A percentile compares a stretch with the other conserved stretches of the same genome.
These are phyloP conservation scores for Pelagia noctiluca DNA, from an alignment of 30 jellyfish, hydroid and myxozoan species.

Conservation along the genomic window DNA sequence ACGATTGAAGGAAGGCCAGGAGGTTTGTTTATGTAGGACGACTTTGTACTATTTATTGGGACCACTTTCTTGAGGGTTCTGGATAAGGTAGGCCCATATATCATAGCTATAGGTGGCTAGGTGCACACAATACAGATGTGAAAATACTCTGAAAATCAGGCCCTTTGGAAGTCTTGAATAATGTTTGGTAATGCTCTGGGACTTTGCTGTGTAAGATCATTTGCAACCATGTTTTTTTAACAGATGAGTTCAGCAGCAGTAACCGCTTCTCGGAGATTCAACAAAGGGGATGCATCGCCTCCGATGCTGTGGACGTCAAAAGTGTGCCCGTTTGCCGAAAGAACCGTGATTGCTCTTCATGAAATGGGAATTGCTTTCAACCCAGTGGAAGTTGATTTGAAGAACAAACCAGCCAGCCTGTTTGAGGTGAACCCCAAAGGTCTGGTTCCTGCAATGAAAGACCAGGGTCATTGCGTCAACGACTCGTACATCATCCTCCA, in stretches of 20 bases:
- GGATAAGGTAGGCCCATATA: too few species aligned
- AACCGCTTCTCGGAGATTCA: constrained; percentile 32
- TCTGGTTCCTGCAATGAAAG: constrained; percentile 77
- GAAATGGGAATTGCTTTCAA: constrained; percentile 57
- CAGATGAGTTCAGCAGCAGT: background rate
- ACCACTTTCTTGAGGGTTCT: too few species aligned
- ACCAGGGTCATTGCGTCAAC: constrained; percentile 45
- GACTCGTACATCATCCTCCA: constrained; percentile 64
- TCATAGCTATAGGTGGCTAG: too few species aligned
- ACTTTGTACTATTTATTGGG: too few species aligned
- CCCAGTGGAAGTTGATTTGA: constrained; percentile 47
- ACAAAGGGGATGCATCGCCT: constrained; percentile 10
- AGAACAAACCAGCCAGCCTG: constrained; percentile 68
- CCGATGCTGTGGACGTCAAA: constrained; percentile 68
- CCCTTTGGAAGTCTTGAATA: too few species aligned
- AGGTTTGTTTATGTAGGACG: too few species aligned
- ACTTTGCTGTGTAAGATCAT: too few species aligned
- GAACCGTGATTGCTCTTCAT: constrained; percentile 57
- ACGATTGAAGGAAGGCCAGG: too few species aligned
- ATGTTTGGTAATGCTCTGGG: too few species aligned
- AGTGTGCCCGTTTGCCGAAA: constrained; percentile 78
- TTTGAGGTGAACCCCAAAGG: constrained; percentile 73
- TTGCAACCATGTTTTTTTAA: too few species aligned
- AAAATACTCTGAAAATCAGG: too few species aligned
- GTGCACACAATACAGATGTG: too few species aligned